These are phyloP conservation scores for Diabrotica undecimpunctata DNA, from an alignment of 1,140 invertebrate species.

Conservation along the genomic window DNA sequence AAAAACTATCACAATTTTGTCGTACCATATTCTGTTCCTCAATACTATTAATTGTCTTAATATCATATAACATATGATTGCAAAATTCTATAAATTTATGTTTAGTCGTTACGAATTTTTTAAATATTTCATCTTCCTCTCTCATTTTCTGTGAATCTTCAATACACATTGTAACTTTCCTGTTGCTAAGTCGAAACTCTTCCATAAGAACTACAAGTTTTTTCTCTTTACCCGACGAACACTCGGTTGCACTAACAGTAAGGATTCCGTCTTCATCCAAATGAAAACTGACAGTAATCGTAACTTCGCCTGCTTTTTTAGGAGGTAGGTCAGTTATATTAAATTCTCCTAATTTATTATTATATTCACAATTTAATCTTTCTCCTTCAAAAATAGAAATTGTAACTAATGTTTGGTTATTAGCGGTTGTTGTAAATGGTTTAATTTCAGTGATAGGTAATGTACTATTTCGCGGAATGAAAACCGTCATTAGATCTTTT, in stretches of 20 bases:
- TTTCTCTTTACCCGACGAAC: constrained; percentile 7
- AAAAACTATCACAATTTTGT: too few species aligned
- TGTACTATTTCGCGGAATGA: constrained; percentile 24
- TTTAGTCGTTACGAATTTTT: too few species aligned
- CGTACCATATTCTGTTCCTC: too few species aligned
- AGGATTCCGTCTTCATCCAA: constrained; percentile 31
- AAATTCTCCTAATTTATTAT: constrained; percentile 17
- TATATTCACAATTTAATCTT: constrained; percentile 20
- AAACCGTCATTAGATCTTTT: constrained; percentile 15
- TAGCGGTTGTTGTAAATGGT: constrained; percentile 4
- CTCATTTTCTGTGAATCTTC: too few species aligned
- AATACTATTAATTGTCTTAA: too few species aligned
- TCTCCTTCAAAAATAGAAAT: constrained; percentile 29
- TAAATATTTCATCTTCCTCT: too few species aligned
- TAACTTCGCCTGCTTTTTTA: constrained; percentile 10
- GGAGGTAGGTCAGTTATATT: background rate
- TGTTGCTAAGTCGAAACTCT: too few species aligned
- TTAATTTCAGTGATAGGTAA: constrained; percentile 14
- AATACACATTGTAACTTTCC: too few species aligned
- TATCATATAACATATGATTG: too few species aligned
- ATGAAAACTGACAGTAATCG: constrained; percentile 8
- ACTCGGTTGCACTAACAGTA: constrained; percentile 18
- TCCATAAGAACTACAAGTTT: background rate
- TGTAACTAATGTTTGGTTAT: constrained; percentile 17
- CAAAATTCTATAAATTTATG: too few species aligned